Conservation (phyloP, 2,888 invertebrate genomes). For the Saturnia pavonia region DNA sequence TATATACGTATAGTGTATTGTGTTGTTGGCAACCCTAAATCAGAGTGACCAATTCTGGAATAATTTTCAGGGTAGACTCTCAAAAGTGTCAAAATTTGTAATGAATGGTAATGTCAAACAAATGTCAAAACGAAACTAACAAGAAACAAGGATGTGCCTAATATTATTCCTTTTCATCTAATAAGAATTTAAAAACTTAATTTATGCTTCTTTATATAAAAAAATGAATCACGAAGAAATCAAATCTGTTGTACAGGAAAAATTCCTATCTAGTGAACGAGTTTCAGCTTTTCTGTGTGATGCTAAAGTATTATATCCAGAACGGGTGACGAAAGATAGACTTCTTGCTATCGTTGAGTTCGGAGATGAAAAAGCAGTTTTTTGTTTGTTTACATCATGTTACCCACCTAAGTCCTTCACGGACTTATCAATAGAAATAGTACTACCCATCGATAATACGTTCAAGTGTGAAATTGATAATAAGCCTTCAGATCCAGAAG, state of each 20-base stretch:
- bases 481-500: slow-evolving; percentile 81
- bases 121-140: background rate
- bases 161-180: slow-evolving; percentile 11
- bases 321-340: slow-evolving; percentile 74
- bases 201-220: slow-evolving; percentile 27
- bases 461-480: slow-evolving; percentile 89
- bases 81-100: background rate
- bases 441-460: slow-evolving; percentile 89
- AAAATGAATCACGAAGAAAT: slow-evolving; percentile 78
- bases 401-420: slow-evolving; percentile 87
- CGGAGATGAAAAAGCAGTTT: slow-evolving; percentile 77
- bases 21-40: too few relatives aligned
- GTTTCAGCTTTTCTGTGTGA: slow-evolving; percentile 73
- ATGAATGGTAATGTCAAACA: too few relatives aligned
- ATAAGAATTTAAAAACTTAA: slow-evolving; percentile 8
- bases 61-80: too few relatives aligned
- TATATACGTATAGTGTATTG: too few relatives aligned
- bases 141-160: slow-evolving; percentile 16
- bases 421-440: slow-evolving; percentile 90
- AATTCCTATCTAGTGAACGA: slow-evolving; percentile 73
- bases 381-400: slow-evolving; percentile 78
- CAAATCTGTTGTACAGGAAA: slow-evolving; percentile 74
- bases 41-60: too few relatives aligned
- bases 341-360: slow-evolving; percentile 74
- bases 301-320: slow-evolving; percentile 74